Percentiles rank a stretch among this genome's conserved stretches.
phyloP scores from a whole-genome alignment of 2,888 invertebrate genomes.

The Tipula helvola region DNA sequence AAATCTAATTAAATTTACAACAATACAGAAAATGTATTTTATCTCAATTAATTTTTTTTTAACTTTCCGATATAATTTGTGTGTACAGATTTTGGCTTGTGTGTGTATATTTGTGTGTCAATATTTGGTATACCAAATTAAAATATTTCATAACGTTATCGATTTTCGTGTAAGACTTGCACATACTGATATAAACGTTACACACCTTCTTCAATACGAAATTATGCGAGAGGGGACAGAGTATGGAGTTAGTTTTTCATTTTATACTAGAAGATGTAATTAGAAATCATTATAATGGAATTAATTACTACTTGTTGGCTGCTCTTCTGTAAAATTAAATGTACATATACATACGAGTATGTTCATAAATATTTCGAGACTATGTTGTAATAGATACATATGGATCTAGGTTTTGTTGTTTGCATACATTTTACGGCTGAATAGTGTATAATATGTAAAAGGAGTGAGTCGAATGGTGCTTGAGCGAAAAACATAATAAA shows the following conservation, averaged over 20 bases:
- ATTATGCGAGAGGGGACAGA: neutral
- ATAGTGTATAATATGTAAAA: too few relatives aligned
- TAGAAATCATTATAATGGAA: neutral
- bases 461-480: too few relatives aligned
- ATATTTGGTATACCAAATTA: neutral
- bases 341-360: neutral
- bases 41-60: neutral
- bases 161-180: neutral
- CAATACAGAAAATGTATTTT: neutral
- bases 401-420: too few relatives aligned
- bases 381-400: neutral
- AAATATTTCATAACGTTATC: neutral
- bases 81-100: neutral
- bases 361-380: neutral
- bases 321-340: neutral
- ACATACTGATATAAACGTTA: neutral
- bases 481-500: too few relatives aligned
- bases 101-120: neutral
- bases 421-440: too few relatives aligned
- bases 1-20: neutral
- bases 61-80: neutral
- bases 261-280: neutral
- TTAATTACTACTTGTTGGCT: neutral
- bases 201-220: neutral
- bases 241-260: neutral